Base-by-base conservation (phyloP, 2,797 vertebrate species). In the Phaenicophaeus curvirostris region DNA sequence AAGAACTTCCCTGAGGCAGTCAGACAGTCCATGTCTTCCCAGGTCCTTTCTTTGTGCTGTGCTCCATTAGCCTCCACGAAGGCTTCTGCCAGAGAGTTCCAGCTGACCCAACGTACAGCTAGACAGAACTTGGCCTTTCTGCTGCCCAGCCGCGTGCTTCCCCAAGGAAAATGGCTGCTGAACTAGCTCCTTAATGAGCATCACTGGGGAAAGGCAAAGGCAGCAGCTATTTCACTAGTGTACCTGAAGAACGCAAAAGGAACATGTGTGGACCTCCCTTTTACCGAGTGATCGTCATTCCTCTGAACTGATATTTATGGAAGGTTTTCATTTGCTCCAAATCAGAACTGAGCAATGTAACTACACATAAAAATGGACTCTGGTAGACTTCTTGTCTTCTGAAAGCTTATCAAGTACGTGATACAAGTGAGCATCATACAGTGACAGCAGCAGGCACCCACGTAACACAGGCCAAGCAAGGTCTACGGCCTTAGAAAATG, bases 171-270 rank as follows among this genome's bases (percentile, higher is more conserved):
- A 39, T 5, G 8, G 69, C 19, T 73, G 19, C 61, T 23, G 1
- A 9, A 30, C 33, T 28, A 8, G 14, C 7, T 13, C 39, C 85
- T 62, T 30, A 9, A 25, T 24, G 44, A 39, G 3, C 0, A 0
- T 7, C 18, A 11, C 41, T 30, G 28, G 35, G 63, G 33, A n/a
- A 24, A 68, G 41, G 75, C 3, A 33, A 62, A 42, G 53, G 16
- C 20, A 31, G 21, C 2, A 8, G 50, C 35, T 37, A 3, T 20
- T 27, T 39, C 74, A 27, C 63, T n/a, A 17, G 42, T 0, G 31
- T 12, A 28, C 37, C 33, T 17, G 37, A 33, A 53, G 37, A 65
- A 54, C 15, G 15, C 15, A 28, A 8, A 27, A 35, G 11, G 13
- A 46, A 17, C 4, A 7, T 17, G 28, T 11, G 46, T 50, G 35